A percentile compares a stretch with the other conserved stretches of the same genome.
These are phyloP conservation scores for Drosophila aldrichi DNA, from an alignment of 2,888 invertebrate genomes.

Conservation along the genomic window DNA sequence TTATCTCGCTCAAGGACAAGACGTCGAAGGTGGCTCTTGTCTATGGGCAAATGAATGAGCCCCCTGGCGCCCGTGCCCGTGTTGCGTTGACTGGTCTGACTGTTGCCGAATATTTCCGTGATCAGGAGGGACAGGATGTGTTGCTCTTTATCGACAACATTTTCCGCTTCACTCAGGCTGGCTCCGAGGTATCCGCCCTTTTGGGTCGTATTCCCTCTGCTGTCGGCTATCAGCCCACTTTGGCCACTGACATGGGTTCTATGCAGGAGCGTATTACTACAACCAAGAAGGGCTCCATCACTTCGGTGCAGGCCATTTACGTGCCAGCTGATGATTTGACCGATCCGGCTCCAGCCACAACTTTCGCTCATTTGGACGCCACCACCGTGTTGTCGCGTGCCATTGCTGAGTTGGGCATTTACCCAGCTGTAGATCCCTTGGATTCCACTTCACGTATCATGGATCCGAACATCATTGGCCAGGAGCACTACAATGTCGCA, in stretches of 20 bases:
- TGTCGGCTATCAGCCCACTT: constrained; percentile 97
- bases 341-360: constrained; percentile 97
- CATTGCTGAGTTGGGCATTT: constrained; percentile 96
- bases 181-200: constrained; percentile 95
- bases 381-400: constrained; percentile 97
- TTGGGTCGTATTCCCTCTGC: constrained; percentile 97
- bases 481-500: constrained; percentile 95
- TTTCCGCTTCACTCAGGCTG: constrained; percentile 96
- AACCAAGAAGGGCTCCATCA: constrained; percentile 97
- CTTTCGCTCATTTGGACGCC: constrained; percentile 98
- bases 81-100: constrained; percentile 96
- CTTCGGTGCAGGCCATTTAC: constrained; percentile 97
- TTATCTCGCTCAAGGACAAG: constrained; percentile 95
- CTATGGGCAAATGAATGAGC: constrained; percentile 98
- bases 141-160: constrained; percentile 98
- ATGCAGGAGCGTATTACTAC: constrained; percentile 99
- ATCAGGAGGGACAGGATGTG: constrained; percentile 97
- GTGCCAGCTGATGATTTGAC: constrained; percentile 98
- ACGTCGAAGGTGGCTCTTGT: constrained; percentile 94
- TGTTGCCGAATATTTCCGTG: constrained; percentile 97
- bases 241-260: constrained; percentile 98
- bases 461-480: constrained; percentile 95
- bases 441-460: constrained; percentile 97
- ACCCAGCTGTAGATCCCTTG: constrained; percentile 97
- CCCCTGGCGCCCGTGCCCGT: constrained; percentile 97